Conservation (phyloP, 2,113 vertebrate genomes). For the Scartelaos histophorus region DNA sequence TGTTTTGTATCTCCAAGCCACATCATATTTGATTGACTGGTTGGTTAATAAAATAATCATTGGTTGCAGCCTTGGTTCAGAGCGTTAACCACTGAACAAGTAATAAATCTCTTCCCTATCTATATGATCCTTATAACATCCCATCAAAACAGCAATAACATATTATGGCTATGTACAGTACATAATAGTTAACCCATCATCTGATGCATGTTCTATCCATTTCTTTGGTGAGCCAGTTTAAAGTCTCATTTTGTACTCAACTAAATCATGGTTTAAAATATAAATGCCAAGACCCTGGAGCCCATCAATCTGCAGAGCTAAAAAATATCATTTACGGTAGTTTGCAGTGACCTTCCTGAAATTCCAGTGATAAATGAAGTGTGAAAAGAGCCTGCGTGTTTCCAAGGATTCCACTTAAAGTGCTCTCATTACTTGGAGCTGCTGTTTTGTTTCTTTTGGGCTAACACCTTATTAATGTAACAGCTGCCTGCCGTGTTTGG, state of each 20-base stretch:
- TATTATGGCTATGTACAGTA: neutral
- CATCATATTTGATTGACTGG: no score
- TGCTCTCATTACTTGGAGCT: slow-evolving; percentile 15
- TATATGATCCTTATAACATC: neutral
- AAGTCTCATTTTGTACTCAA: slow-evolving; percentile 35
- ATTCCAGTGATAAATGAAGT: slow-evolving; percentile 54
- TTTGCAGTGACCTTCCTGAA: slow-evolving; percentile 45
- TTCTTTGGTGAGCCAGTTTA: slow-evolving; percentile 35
- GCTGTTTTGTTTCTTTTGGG: slow-evolving; percentile 6
- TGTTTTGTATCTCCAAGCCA: no score
- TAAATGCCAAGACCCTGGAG: slow-evolving; percentile 28
- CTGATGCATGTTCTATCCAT: slow-evolving; percentile 11
- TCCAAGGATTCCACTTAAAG: slow-evolving; percentile 22
- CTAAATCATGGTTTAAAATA: slow-evolving; percentile 22
- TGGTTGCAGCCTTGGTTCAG: no score
- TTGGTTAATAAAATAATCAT: no score
- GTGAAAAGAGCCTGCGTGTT: slow-evolving; percentile 31
- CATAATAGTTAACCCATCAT: neutral
- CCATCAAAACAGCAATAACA: neutral
- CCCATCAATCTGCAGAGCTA: slow-evolving; percentile 48
- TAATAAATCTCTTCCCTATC: neutral
- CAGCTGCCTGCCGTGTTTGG: neutral
- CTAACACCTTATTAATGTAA: slow-evolving; percentile 9
- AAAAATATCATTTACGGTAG: slow-evolving; percentile 57
- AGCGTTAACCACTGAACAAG: neutral